Evolutionary conservation across 2,797 vertebrate species (phyloP).

Genomic region (Siniperca undulata): DNA sequence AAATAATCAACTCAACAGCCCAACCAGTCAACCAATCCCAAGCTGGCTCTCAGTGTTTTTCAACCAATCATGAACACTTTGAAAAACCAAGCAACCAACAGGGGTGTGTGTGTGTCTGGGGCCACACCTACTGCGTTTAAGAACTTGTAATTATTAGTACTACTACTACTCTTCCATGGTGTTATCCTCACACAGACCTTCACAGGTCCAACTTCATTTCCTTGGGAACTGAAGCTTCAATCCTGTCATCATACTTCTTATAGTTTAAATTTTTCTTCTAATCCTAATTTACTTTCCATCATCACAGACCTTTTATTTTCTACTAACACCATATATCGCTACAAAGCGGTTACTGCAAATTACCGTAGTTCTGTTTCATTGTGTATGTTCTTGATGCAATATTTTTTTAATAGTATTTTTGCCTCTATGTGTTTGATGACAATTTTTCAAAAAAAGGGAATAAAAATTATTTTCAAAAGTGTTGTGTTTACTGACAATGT

Average conservation of each 20-base stretch:
- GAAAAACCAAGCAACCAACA: conserved; percentile 24
- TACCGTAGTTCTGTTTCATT: conserved; percentile 37
- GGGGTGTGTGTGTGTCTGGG: conserved; percentile 55
- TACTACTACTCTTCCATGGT: conserved; percentile 15
- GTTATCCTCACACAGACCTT: neutral
- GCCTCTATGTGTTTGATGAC: conserved; percentile 56
- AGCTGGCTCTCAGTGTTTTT: conserved; percentile 84
- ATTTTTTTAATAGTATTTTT: conserved; percentile 60
- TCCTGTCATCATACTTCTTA: conserved; percentile 6
- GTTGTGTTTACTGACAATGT: neutral
- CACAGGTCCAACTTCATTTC: conserved; percentile 5
- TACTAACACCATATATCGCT: conserved; percentile 36
- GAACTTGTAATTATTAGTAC: conserved; percentile 62
- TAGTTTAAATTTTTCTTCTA: conserved; percentile 27
- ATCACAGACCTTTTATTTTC: conserved; percentile 38
- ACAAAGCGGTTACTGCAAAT: conserved; percentile 51
- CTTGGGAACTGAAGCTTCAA: conserved; percentile 46
- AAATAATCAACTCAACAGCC: neutral
- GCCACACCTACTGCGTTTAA: conserved; percentile 51
- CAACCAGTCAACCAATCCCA: conserved; percentile 57
- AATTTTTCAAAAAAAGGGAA: conserved; percentile 65
- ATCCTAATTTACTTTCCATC: conserved; percentile 8
- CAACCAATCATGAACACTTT: conserved; percentile 64
- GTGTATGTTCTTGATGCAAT: conserved; percentile 50
- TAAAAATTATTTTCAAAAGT: conserved; percentile 77